Percentiles rank a stretch among this genome's conserved stretches.
These are phyloP conservation scores for Eupeodes luniger DNA, from an alignment of 2,888 invertebrate genomes.

Conservation along the genomic window DNA sequence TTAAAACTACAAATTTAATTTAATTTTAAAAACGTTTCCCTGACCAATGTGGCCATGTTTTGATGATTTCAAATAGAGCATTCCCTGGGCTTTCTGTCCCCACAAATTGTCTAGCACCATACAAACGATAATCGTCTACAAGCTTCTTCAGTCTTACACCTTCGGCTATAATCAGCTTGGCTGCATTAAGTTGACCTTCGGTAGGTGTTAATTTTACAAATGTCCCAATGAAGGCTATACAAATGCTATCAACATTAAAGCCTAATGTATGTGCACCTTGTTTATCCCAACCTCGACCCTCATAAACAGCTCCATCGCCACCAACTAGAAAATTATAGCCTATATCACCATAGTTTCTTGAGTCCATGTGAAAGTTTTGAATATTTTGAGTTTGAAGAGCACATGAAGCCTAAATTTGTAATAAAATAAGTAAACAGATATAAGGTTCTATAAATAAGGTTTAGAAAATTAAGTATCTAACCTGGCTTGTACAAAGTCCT, in stretches of 20 bases:
- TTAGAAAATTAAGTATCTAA: constrained; percentile 77
- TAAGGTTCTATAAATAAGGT: background rate
- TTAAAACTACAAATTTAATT: background rate
- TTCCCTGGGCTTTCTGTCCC: constrained; percentile 89
- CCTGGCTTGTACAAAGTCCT: constrained; percentile 86
- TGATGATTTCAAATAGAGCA: constrained; percentile 86
- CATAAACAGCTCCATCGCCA: constrained; percentile 90
- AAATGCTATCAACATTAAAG: constrained; percentile 88
- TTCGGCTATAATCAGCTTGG: constrained; percentile 86
- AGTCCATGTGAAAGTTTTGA: constrained; percentile 89
- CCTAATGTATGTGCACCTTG: constrained; percentile 89
- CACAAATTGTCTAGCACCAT: constrained; percentile 88
- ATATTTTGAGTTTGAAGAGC: constrained; percentile 84
- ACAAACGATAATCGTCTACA: constrained; percentile 87
- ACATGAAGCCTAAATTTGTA: constrained; percentile 86
- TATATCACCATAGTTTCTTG: constrained; percentile 87
- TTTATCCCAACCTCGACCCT: constrained; percentile 90
- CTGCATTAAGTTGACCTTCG: constrained; percentile 86
- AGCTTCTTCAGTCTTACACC: constrained; percentile 88
- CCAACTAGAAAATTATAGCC: constrained; percentile 92
- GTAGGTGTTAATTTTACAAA: constrained; percentile 86
- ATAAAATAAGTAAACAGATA: background rate
- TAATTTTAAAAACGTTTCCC: background rate
- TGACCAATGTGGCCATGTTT: constrained; percentile 88
- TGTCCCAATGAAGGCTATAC: constrained; percentile 90